phyloP scores from a whole-genome alignment of 2,888 invertebrate genomes.

The Eristalis arbustorum region DNA sequence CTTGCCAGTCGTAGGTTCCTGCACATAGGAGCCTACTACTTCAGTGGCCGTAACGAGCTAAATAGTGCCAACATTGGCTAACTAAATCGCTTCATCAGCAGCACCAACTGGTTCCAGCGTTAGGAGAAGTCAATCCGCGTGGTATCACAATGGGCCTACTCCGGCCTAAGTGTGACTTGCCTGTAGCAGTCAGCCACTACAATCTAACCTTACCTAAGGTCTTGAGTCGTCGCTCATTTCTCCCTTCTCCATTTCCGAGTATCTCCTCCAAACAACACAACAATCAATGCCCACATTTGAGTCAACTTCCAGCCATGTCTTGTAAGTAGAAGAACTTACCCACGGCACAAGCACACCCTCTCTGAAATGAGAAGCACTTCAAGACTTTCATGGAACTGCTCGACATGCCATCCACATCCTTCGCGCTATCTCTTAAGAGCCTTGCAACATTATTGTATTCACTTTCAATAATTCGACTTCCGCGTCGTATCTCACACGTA shows the following conservation, averaged over 20 bases:
- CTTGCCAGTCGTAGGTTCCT: no score
- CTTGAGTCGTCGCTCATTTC: neutral
- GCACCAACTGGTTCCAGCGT: no score
- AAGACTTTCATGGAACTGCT: neutral
- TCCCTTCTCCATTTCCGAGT: neutral
- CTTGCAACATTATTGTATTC: neutral
- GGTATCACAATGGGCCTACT: no score
- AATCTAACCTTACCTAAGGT: no score
- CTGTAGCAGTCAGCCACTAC: no score
- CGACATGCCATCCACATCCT: neutral
- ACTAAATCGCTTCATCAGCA: no score
- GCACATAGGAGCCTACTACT: no score
- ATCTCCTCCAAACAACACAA: neutral
- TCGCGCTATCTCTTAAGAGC: neutral
- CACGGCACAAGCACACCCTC: neutral
- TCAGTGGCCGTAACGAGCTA: no score
- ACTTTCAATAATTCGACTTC: conserved; percentile 36
- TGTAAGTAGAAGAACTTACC: neutral
- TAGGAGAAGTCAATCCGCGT: no score
- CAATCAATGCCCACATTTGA: neutral
- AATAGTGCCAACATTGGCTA: no score
- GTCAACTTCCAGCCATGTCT: neutral
- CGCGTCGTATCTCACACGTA: conserved; percentile 1
- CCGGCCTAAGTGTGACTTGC: no score
- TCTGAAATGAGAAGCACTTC: neutral